Evolutionary conservation across 2,888 invertebrate genomes (phyloP), one percentile per base, ranked within the genome.

Genomic region (Hirtodrosophila alboralis): DNA sequence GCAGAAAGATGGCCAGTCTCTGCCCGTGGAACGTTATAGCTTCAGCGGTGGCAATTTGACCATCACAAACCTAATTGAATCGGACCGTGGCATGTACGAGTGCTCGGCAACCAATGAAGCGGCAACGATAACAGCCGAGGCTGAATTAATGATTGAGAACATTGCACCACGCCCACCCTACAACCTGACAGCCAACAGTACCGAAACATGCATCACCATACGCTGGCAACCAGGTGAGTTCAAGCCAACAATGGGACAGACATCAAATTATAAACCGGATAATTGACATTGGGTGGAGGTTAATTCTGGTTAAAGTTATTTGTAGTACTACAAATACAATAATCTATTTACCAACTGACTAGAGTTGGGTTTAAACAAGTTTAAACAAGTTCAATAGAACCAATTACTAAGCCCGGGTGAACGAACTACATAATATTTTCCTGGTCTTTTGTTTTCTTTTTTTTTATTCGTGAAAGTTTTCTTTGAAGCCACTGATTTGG

Each of bases 121-220:
- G 4, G 96, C 96, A 36, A 94, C 95, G n/a, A 94, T 97, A 40
- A 93, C 93, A 16, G 93, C 94, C 1, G 95, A 95, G 91, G 93
- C 95, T 0, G 96, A 96, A 91, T 91, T 96, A 58, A 93, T 95
- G 90, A 94, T 96, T 38, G 94, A 96, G 91, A 97, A 96, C 89
- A 94, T 95, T 44, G 95, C 96, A 18, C 97, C 97, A n/a, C 94
- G 96, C 84, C 96, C 97, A 10, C 97, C 98, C 0, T 95, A 96
- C 91, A 95, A 96, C 91, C 92, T 98, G 34, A 93, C 94, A 14
- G 96, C 96, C 14, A 93, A 94, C 62, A 93, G 95, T 47, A 93
- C 94, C 0, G 92, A 92, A 63, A 93, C 93, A 75, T 93, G 95
- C 47, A 94, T 97, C 36, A 95, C 95, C 47, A 91, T 98, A 18